Percentiles rank a stretch among this genome's conserved stretches.
These are phyloP conservation scores for Turritopsis dohrnii DNA, from an alignment of 30 jellyfish, hydroid and myxozoan genomes.

Conservation along the genomic window DNA sequence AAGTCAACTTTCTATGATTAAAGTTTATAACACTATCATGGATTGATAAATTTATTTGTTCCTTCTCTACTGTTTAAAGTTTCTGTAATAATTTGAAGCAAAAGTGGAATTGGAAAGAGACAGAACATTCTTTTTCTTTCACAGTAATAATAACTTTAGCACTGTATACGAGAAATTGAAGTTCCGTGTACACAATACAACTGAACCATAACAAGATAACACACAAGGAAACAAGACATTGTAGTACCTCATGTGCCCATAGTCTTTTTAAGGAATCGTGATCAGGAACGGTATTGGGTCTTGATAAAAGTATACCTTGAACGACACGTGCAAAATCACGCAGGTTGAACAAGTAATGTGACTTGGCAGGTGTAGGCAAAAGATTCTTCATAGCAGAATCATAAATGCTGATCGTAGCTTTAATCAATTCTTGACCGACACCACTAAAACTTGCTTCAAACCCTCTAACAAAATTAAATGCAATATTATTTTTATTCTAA, in stretches of 20 bases:
- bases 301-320: constrained; percentile 82
- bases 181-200: too few relatives aligned
- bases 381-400: constrained; percentile 75
- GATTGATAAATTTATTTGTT: neutral
- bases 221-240: too few relatives aligned
- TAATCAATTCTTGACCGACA: constrained; percentile 59
- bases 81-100: too few relatives aligned
- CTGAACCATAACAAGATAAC: too few relatives aligned
- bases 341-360: constrained; percentile 88
- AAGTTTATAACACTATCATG: neutral
- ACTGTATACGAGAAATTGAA: too few relatives aligned
- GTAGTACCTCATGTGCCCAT: constrained; percentile 98
- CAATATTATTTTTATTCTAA: too few relatives aligned
- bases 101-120: too few relatives aligned
- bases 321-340: constrained; percentile 95
- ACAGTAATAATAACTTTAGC: too few relatives aligned
- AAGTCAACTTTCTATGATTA: too few relatives aligned
- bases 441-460: constrained; percentile 54
- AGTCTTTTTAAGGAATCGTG: constrained; percentile 64
- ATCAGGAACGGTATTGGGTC: constrained; percentile 65
- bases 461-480: constrained; percentile 42
- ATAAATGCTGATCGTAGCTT: constrained; percentile 91
- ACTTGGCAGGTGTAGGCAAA: constrained; percentile 98
- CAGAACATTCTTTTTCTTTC: too few relatives aligned
- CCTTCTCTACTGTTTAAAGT: too few relatives aligned